phyloP scores from a whole-genome alignment of 2,888 invertebrate species.

The Pimpla rufipes region DNA sequence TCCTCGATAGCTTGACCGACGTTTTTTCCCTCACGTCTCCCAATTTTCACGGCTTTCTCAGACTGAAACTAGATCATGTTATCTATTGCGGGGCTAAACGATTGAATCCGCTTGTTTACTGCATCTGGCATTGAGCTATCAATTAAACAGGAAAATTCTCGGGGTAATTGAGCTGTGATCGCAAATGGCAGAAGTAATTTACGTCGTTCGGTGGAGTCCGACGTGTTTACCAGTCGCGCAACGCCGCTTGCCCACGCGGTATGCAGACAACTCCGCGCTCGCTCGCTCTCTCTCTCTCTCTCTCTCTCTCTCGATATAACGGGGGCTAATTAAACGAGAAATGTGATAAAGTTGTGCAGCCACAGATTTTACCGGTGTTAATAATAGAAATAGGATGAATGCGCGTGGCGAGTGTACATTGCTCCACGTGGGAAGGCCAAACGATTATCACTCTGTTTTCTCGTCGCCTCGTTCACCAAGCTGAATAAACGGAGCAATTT shows the following conservation, averaged over 20 bases:
- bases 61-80: not conserved
- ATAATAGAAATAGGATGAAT: slow-evolving; percentile 41
- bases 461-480: slow-evolving; percentile 18
- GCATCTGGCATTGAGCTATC: not conserved
- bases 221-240: slow-evolving; percentile 4
- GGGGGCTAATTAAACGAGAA: slow-evolving; percentile 34
- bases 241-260: not conserved
- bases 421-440: not conserved
- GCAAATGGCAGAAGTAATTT: slow-evolving; percentile 12
- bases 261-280: slow-evolving; percentile 8
- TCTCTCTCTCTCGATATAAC: slow-evolving; percentile 2
- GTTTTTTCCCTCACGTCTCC: no score
- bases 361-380: slow-evolving; percentile 43
- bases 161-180: not conserved
- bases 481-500: slow-evolving; percentile 40
- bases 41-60: no score
- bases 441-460: slow-evolving; percentile 51
- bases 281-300: not conserved
- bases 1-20: no score
- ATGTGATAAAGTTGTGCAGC: slow-evolving; percentile 38
- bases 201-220: not conserved
- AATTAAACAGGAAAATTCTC: slow-evolving; percentile 11
- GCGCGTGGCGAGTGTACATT: slow-evolving; percentile 4
- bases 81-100: not conserved
- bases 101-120: not conserved